These are phyloP conservation scores for Neria commutata DNA, from an alignment of 2,888 invertebrate genomes.

Conservation along the genomic window DNA sequence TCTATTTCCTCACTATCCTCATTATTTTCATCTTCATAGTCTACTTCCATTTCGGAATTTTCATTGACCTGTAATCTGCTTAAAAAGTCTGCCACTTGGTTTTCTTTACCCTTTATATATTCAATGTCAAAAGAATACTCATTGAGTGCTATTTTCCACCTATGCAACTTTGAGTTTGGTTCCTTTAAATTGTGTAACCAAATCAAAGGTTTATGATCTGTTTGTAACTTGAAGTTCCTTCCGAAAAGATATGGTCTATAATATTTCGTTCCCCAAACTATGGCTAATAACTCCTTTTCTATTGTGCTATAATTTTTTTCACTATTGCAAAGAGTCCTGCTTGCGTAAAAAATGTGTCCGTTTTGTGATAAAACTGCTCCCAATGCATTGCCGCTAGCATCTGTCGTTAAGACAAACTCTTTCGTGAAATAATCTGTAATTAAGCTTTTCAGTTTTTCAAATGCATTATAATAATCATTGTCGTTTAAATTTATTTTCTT, in stretches of 20 bases:
- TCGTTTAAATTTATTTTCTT: too few species aligned
- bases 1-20: not conserved
- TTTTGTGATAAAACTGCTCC: slow-evolving; percentile 22
- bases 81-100: slow-evolving; percentile 27
- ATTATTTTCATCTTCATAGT: not conserved
- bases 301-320: too few species aligned
- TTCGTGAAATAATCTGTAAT: slow-evolving; percentile 22
- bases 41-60: slow-evolving; percentile 3
- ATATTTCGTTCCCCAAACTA: slow-evolving; percentile 26
- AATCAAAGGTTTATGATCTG: slow-evolving; percentile 28
- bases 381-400: slow-evolving; percentile 21
- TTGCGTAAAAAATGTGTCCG: slow-evolving; percentile 15
- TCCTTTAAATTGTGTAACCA: slow-evolving; percentile 30
- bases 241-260: slow-evolving; percentile 30
- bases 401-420: slow-evolving; percentile 22
- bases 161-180: slow-evolving; percentile 19
- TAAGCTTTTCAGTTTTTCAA: slow-evolving; percentile 28
- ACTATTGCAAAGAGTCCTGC: slow-evolving; percentile 23
- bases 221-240: slow-evolving; percentile 25
- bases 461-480: slow-evolving; percentile 20
- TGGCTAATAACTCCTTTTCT: slow-evolving; percentile 25
- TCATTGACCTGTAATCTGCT: slow-evolving; percentile 21
- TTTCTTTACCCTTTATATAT: slow-evolving; percentile 34
- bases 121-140: slow-evolving; percentile 25
- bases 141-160: slow-evolving; percentile 8